Conservation (phyloP, 2,797 vertebrate species). For the Poeciliopsis presidionis region DNA sequence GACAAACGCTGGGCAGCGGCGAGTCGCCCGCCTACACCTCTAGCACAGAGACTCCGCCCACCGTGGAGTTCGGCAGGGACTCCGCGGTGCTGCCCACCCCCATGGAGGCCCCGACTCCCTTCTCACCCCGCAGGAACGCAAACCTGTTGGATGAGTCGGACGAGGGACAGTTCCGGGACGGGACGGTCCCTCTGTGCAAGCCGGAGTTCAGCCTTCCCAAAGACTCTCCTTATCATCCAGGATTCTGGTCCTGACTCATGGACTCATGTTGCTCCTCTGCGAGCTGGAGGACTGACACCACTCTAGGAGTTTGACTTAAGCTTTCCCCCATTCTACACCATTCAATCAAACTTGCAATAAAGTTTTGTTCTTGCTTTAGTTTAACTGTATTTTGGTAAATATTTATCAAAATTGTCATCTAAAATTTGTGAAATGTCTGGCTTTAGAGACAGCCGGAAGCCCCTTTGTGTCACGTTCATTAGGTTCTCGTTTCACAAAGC, state of each 20-base stretch:
- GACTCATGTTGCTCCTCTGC: constrained; percentile 9
- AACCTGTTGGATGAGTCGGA: constrained; percentile 91
- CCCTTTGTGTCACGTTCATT: neutral
- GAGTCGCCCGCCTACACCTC: constrained; percentile 92
- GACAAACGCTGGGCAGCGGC: constrained; percentile 76
- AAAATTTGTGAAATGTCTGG: constrained; percentile 3
- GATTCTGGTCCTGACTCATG: constrained; percentile 88
- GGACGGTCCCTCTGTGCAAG: constrained; percentile 91
- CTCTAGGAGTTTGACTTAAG: constrained; percentile 6
- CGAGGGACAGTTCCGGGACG: constrained; percentile 92
- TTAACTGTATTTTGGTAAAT: constrained; percentile 8
- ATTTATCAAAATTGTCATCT: constrained; percentile 11
- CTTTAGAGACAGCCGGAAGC: neutral
- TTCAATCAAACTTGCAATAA: neutral
- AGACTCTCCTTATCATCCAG: constrained; percentile 86
- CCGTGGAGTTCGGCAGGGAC: constrained; percentile 87
- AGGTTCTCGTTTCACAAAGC: constrained; percentile 21
- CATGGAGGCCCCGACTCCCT: constrained; percentile 87
- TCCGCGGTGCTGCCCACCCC: constrained; percentile 86
- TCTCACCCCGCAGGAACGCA: constrained; percentile 77
- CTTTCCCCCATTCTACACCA: neutral
- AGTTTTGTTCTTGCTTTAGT: neutral
- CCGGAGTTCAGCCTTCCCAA: constrained; percentile 85
- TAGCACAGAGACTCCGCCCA: constrained; percentile 95
- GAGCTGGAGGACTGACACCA: constrained; percentile 22